Evolutionary conservation across 2,888 invertebrate genomes (phyloP).

Genomic region (Metallyticus violacea): DNA sequence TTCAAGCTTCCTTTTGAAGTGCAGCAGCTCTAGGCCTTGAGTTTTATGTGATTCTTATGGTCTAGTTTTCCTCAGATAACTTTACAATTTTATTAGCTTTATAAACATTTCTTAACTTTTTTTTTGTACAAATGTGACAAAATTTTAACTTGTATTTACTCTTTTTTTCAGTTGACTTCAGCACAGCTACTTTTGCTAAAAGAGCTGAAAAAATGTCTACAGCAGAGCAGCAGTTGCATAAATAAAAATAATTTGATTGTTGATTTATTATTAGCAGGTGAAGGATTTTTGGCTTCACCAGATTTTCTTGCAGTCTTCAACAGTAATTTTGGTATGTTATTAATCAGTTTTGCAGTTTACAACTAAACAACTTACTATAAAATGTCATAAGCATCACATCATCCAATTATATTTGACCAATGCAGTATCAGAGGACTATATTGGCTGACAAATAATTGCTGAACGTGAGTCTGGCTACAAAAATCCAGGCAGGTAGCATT

Average conservation of each 20-base stretch:
- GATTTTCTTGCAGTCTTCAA: neutral
- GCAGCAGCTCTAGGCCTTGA: too few relatives aligned
- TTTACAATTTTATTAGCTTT: too few relatives aligned
- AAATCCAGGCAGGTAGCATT: too few relatives aligned
- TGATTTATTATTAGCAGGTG: neutral
- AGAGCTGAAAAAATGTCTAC: neutral
- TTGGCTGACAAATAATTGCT: neutral
- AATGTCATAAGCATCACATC: too few relatives aligned
- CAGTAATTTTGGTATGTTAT: neutral
- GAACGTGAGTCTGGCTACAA: neutral
- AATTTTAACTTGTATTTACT: neutral
- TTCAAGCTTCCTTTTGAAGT: too few relatives aligned
- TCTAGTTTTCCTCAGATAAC: too few relatives aligned
- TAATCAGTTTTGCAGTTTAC: neutral
- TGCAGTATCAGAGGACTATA: neutral
- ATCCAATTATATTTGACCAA: too few relatives aligned
- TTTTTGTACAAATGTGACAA: too few relatives aligned
- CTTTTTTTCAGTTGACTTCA: neutral
- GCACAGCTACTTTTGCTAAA: neutral
- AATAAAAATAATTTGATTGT: neutral
- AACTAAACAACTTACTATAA: too few relatives aligned
- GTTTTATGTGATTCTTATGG: too few relatives aligned
- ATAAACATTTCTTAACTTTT: too few relatives aligned
- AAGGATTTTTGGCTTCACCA: neutral
- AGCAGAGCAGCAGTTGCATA: neutral